Evolutionary conservation across 2,113 vertebrate species (phyloP), one percentile per base, ranked within the genome.

Genomic region (Trogon surrucura): DNA sequence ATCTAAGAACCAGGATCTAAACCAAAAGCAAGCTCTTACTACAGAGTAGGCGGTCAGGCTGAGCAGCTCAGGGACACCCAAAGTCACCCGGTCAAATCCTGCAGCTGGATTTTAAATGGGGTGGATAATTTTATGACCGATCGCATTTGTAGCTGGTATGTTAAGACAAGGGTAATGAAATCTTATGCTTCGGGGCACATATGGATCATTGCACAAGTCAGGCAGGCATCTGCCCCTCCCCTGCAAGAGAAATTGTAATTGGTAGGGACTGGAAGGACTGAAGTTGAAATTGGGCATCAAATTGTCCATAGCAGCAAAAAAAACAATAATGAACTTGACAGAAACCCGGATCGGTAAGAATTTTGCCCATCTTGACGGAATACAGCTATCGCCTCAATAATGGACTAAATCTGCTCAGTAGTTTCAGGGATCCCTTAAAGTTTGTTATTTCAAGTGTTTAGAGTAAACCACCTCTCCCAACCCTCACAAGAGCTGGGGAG

Each of bases 101-200:
- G 71, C 60, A 92, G 86, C 90, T 88, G 85, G 79, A 96, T 94
- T 93, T 92, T 81, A 96, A 95, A 95, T 64, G 70, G 62, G 67
- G 85, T 95, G 81, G 92, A 88, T 90, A 91, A 95, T 96, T 96
- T 95, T 73, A 85, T 82, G 92, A 96, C 77, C 3, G 1, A 94
- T 9, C 5, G 14, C 79, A 91, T 89, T 94, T 92, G 91, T 93
- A 83, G 78, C 69, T 82, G 88, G 93, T 94, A 70, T 62, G 88
- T 86, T 80, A 89, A 91, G 86, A 96, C 94, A 95, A 85, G 86
- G 84, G 91, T 70, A 96, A 94, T 87, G 83, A 94, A 96, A 96
- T 93, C 88, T 91, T 91, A 93, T 87, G 83, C 96, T 94, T 82
- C 2, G 0, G 96, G 89, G 95, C 86, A 95, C 70, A 32, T 61